Evolutionary conservation across 2,113 vertebrate genomes (phyloP).

Genomic region (Trogon surrucura): DNA sequence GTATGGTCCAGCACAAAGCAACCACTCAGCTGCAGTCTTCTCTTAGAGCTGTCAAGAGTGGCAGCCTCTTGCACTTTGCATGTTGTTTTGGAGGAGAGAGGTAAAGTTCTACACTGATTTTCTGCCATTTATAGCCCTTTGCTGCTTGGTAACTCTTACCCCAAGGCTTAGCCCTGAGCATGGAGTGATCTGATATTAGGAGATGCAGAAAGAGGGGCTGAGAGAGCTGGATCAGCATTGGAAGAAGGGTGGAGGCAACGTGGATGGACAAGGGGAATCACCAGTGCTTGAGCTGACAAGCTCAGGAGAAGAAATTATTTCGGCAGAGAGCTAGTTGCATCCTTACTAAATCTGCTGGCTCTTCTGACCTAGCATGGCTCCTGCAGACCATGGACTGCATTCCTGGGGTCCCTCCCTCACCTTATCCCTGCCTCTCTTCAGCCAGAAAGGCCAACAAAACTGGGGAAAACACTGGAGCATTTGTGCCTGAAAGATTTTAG

Average conservation of each 20-base stretch:
- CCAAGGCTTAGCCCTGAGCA: not conserved
- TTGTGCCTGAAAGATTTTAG: not conserved
- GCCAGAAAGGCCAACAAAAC: not conserved
- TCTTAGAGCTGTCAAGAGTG: not conserved
- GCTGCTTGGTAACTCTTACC: not conserved
- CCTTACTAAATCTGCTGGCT: not conserved
- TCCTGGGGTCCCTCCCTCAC: not conserved
- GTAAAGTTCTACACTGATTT: not conserved
- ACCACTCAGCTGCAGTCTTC: not conserved
- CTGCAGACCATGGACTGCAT: fast-evolving
- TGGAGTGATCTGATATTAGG: not conserved
- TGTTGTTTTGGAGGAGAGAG: not conserved
- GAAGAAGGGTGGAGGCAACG: not conserved
- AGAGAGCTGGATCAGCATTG: not conserved
- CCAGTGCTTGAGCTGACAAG: not conserved
- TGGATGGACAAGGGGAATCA: not conserved
- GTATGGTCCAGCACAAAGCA: not conserved
- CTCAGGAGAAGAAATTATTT: not conserved
- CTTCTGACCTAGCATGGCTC: not conserved
- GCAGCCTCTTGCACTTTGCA: not conserved
- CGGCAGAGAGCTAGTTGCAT: not conserved
- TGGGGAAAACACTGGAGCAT: not conserved
- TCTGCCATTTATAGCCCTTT: not conserved
- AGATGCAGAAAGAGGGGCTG: not conserved
- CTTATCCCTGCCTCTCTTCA: not conserved